These are phyloP conservation scores for Sinohyriopsis cumingii DNA, from an alignment of 2,888 invertebrate species.

Conservation along the genomic window DNA sequence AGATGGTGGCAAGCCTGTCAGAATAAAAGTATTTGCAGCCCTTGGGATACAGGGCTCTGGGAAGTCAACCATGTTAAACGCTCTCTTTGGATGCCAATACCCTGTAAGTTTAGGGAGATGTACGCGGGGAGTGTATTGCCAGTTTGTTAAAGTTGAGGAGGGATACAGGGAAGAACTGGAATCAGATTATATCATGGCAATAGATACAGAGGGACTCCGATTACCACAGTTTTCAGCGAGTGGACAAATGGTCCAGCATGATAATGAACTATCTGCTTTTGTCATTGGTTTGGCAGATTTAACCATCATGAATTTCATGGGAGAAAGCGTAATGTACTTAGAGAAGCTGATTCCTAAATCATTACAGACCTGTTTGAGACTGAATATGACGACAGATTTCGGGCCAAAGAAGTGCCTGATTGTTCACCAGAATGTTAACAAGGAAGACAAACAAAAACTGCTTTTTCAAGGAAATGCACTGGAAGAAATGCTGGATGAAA, in stretches of 20 bases:
- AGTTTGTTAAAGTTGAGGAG: slow-evolving; percentile 10
- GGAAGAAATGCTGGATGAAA: slow-evolving; percentile 11
- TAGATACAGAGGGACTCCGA: slow-evolving; percentile 27
- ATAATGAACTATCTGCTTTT: slow-evolving; percentile 24
- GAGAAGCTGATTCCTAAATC: slow-evolving; percentile 20
- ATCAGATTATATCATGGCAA: slow-evolving; percentile 18
- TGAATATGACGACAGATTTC: slow-evolving; percentile 8
- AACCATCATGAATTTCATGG: slow-evolving; percentile 17
- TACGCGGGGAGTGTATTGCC: slow-evolving; percentile 24
- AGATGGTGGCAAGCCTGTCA: neutral
- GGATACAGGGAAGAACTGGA: neutral
- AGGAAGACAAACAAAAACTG: slow-evolving; percentile 6
- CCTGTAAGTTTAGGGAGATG: slow-evolving; percentile 27
- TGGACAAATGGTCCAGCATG: slow-evolving; percentile 5
- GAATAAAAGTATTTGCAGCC: slow-evolving; percentile 11
- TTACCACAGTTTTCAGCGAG: slow-evolving; percentile 11
- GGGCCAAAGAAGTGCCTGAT: slow-evolving; percentile 11
- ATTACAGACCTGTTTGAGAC: slow-evolving; percentile 14
- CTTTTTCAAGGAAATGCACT: slow-evolving; percentile 6
- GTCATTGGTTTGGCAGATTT: slow-evolving; percentile 20
- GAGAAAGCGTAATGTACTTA: slow-evolving; percentile 20
- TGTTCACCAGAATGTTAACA: slow-evolving; percentile 26
- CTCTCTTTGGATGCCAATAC: slow-evolving; percentile 22
- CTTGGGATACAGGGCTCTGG: slow-evolving; percentile 31
- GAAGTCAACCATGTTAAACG: slow-evolving; percentile 23